A percentile compares a stretch with the other conserved stretches of the same genome.
Conservation (phyloP, 2,797 vertebrate genomes). For the Halcyon leucocephala region DNA sequence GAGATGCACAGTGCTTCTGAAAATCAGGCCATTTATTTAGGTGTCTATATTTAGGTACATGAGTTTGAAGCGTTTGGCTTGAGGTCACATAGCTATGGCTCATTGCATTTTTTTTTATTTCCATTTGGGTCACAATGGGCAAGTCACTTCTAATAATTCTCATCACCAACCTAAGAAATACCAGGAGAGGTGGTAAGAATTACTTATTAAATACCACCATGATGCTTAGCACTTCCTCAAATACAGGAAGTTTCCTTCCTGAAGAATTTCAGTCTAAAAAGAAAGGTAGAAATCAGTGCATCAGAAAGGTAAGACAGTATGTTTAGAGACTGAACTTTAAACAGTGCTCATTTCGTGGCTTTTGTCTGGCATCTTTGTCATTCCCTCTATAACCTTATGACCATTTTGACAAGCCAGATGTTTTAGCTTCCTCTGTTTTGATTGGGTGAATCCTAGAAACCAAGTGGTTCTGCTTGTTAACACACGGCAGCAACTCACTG, state of each 20-base stretch:
- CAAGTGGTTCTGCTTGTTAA: neutral
- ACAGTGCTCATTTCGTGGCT: neutral
- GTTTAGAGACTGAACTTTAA: neutral
- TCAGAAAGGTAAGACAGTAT: neutral
- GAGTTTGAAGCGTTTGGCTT: conserved; percentile 55
- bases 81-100: conserved; percentile 64
- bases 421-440: neutral
- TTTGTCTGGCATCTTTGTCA: neutral
- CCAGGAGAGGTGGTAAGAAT: neutral
- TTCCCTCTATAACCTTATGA: neutral
- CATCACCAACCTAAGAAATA: neutral
- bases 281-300: neutral
- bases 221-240: neutral
- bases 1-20: conserved; percentile 11
- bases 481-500: neutral
- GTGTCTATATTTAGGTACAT: conserved; percentile 67
- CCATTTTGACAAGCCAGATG: neutral
- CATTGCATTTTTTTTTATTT: conserved; percentile 53
- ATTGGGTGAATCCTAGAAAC: neutral
- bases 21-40: conserved; percentile 71
- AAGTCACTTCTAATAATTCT: conserved; percentile 54
- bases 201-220: neutral
- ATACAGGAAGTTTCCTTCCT: neutral
- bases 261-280: neutral
- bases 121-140: conserved; percentile 57